Percentiles rank a stretch among this genome's conserved stretches.
These are phyloP conservation scores for Arrhopalites spinosus DNA, from an alignment of 2,888 invertebrate genomes.

Conservation along the genomic window DNA sequence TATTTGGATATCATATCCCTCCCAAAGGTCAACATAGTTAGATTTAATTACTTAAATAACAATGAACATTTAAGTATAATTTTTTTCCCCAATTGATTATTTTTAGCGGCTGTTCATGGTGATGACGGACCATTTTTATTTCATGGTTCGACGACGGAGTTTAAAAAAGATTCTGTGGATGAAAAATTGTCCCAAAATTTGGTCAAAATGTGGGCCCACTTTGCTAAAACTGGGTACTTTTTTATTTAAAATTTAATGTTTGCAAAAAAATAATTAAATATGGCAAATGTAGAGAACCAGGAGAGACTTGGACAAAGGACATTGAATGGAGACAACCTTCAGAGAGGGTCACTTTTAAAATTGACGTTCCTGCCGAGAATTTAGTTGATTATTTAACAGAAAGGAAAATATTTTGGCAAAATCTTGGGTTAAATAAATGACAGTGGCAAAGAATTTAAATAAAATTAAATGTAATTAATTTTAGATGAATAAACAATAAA, in stretches of 20 bases:
- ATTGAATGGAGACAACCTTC: not conserved
- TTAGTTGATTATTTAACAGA: not conserved
- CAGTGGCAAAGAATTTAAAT: not conserved
- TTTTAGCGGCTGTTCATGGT: not conserved
- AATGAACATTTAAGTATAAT: not conserved
- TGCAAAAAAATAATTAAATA: too few relatives aligned
- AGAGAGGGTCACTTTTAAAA: not conserved
- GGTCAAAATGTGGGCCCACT: conserved; percentile 39
- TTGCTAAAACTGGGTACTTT: conserved; percentile 40
- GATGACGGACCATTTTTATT: not conserved
- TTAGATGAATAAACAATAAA: too few relatives aligned
- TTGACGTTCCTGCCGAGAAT: not conserved
- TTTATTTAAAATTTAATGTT: not conserved
- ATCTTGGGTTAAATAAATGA: not conserved
- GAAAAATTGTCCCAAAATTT: conserved; percentile 38
- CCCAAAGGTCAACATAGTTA: not conserved
- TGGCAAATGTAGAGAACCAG: not conserved
- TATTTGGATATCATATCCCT: too few relatives aligned
- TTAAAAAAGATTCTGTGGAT: conserved; percentile 27
- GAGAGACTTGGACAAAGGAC: not conserved
- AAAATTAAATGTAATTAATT: not conserved
- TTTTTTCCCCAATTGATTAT: too few relatives aligned
- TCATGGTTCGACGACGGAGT: conserved; percentile 19
- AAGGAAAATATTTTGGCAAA: not conserved
- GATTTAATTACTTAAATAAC: not conserved